Evolutionary conservation across 2,113 vertebrate genomes (phyloP).

Genomic region (Dasyurus viverrinus): DNA sequence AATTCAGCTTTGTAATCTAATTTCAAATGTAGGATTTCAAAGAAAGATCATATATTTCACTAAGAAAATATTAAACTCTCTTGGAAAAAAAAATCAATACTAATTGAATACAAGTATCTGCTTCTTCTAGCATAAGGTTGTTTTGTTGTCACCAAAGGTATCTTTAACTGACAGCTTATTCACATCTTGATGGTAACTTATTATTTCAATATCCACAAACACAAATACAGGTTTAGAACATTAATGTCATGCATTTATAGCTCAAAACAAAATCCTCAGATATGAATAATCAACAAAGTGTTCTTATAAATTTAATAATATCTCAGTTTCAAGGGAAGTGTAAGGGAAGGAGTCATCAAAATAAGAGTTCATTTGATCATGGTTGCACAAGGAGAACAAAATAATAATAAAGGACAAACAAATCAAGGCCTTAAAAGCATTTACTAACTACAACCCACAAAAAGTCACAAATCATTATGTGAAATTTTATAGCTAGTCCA

Average conservation of each 20-base stretch:
- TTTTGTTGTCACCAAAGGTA: slow-evolving; percentile 10
- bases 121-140: slow-evolving; percentile 32
- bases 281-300: slow-evolving; percentile 20
- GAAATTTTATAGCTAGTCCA: neutral
- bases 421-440: neutral
- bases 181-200: neutral
- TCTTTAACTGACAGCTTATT: neutral
- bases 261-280: slow-evolving; percentile 33
- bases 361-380: neutral
- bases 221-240: neutral
- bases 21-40: neutral
- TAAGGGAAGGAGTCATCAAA: slow-evolving; percentile 13
- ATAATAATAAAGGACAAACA: neutral
- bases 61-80: neutral
- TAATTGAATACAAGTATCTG: slow-evolving; percentile 17
- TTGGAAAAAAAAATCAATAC: slow-evolving; percentile 18
- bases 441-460: neutral
- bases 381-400: neutral
- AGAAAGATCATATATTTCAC: slow-evolving; percentile 7
- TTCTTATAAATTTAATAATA: slow-evolving; percentile 10
- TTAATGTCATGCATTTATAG: neutral
- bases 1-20: neutral
- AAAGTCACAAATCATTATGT: slow-evolving; percentile 11
- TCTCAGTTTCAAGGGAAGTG: neutral
- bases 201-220: slow-evolving; percentile 25